These are phyloP conservation scores for Hermaeophaga mercurialis DNA, from an alignment of 2,888 invertebrate genomes.

Conservation along the genomic window DNA sequence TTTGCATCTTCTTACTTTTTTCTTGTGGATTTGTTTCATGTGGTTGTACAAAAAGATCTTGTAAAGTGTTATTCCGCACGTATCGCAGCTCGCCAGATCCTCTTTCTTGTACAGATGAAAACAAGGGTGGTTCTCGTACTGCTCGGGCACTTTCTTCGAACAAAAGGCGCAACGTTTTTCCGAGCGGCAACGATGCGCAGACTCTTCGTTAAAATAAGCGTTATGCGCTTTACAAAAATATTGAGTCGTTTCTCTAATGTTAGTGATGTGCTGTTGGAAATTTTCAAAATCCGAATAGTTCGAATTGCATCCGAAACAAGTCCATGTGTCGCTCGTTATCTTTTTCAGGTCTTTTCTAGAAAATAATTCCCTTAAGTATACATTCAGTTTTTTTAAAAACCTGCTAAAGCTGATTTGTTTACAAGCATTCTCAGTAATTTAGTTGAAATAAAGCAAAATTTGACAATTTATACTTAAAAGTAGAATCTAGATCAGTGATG, in stretches of 20 bases:
- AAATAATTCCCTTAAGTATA: slow-evolving; percentile 3
- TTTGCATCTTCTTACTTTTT: slow-evolving; percentile 12
- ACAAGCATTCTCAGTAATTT: no score
- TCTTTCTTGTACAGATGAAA: slow-evolving; percentile 11
- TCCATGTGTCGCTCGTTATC: slow-evolving; percentile 2
- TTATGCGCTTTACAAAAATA: slow-evolving; percentile 24
- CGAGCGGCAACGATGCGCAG: slow-evolving; percentile 21
- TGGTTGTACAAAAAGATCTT: slow-evolving; percentile 8
- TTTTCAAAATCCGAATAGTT: not conserved
- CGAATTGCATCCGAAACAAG: slow-evolving; percentile 13
- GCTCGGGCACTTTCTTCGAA: not conserved
- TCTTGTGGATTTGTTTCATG: slow-evolving; percentile 6
- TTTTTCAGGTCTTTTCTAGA: not conserved
- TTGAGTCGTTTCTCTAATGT: slow-evolving; percentile 8
- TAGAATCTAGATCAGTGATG: no score
- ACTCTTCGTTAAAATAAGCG: slow-evolving; percentile 9
- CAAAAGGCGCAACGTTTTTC: slow-evolving; percentile 27
- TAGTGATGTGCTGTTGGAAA: slow-evolving; percentile 8
- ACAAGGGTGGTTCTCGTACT: slow-evolving; percentile 20
- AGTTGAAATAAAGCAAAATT: no score
- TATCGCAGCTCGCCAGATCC: slow-evolving; percentile 1
- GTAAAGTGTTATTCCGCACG: slow-evolving; percentile 6
- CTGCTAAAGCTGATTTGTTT: no score
- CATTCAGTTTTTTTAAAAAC: no score
- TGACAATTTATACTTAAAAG: no score